Evolutionary conservation across 2,888 invertebrate genomes (phyloP).

Genomic region (Anthoptus insignis): DNA sequence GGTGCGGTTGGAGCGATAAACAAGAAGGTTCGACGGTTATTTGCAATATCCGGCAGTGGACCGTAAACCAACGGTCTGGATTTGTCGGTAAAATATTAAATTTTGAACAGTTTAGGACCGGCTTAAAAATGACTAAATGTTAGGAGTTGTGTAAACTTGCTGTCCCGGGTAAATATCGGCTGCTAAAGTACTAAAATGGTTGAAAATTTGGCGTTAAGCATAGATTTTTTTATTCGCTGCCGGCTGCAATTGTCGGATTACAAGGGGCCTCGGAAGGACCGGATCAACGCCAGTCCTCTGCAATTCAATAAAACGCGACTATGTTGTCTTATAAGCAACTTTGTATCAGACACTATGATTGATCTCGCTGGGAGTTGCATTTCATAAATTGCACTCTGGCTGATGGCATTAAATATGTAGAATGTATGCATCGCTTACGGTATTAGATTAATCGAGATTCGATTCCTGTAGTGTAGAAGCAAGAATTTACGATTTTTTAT

Average conservation of each 20-base stretch:
- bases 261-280: too few relatives aligned
- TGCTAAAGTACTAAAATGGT: too few relatives aligned
- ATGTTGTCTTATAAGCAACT: slow-evolving; percentile 14
- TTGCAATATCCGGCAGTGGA: slow-evolving; percentile 12
- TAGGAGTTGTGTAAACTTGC: too few relatives aligned
- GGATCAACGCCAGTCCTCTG: too few relatives aligned
- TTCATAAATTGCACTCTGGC: slow-evolving; percentile 64
- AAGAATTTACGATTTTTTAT: not conserved
- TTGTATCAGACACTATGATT: slow-evolving; percentile 9
- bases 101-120: not conserved
- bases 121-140: not conserved
- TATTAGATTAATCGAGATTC: slow-evolving; percentile 38
- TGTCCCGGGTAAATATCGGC: too few relatives aligned
- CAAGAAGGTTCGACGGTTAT: slow-evolving; percentile 17
- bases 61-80: not conserved
- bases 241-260: too few relatives aligned
- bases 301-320: too few relatives aligned
- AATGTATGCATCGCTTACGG: slow-evolving; percentile 46
- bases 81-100: slow-evolving; percentile 4
- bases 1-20: slow-evolving; percentile 8
- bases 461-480: not conserved
- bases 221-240: too few relatives aligned
- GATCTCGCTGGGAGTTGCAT: slow-evolving; percentile 52
- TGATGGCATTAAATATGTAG: slow-evolving; percentile 54
- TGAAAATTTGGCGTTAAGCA: too few relatives aligned